These are phyloP conservation scores for Papilio elwesi DNA, from an alignment of 2,888 invertebrate species.

Conservation along the genomic window DNA sequence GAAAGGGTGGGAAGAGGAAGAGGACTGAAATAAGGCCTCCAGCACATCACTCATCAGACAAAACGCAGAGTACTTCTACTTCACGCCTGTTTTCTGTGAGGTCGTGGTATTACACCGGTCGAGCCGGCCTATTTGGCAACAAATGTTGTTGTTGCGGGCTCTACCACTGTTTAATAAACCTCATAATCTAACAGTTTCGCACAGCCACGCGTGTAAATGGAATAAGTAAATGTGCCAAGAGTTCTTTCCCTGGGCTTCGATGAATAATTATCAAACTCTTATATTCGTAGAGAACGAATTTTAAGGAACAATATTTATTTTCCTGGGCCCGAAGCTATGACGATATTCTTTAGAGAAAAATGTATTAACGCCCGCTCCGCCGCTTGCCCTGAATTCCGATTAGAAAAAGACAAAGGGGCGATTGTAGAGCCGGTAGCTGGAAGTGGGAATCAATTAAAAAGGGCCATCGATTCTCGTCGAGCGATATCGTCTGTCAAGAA, in stretches of 20 bases:
- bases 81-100: no score
- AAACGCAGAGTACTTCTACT: no score
- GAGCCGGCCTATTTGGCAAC: no score
- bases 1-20: no score
- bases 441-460: conserved; percentile 81
- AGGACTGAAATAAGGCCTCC: no score
- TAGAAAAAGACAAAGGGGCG: conserved; percentile 77
- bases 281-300: conserved; percentile 49
- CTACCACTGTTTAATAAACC: no score
- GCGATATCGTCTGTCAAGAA: conserved; percentile 64
- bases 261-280: conserved; percentile 48
- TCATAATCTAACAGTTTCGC: no score
- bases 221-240: no score
- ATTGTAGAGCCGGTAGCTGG: conserved; percentile 61
- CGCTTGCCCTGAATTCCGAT: conserved; percentile 72
- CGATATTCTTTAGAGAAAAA: conserved; percentile 67
- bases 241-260: conserved; percentile 39
- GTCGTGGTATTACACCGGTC: no score
- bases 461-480: conserved; percentile 70
- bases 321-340: conserved; percentile 45
- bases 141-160: no score
- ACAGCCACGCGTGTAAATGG: no score
- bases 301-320: conserved; percentile 66
- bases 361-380: conserved; percentile 59
- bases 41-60: no score